Evolutionary conservation across 2,113 vertebrate genomes (phyloP), one percentile per base, ranked within the genome.

Genomic region (Microcebus griseorufus): DNA sequence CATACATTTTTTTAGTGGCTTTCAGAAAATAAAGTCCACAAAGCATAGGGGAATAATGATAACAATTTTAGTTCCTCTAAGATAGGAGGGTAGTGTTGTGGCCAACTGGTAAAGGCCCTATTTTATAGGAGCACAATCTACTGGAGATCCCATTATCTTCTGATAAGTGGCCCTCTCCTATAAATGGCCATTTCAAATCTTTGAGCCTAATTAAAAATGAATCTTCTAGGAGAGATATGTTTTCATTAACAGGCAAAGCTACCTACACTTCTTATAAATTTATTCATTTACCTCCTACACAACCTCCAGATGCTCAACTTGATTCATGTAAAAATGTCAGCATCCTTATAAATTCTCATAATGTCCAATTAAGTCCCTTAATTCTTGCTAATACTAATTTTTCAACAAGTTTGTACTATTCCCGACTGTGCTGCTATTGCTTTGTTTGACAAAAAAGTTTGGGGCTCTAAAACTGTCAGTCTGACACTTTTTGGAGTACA

Each of bases 171-270:
- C 17, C 17, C 62, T 88, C 9, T 81, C 37, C 8, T 42, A 65
- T 23, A 32, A 76, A 80, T 51, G 34, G 17, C 20, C 32, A 87
- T 69, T 85, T 78, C 60, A 94, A 86, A 95, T 84, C 62, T 89
- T 88, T 80, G 34, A 51, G 34, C 65, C 72, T 53, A 83, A 89
- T 87, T 89, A 51, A 95, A 96, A 95, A 73, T 17, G 37, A 69
- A 69, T 90, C 9, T 94, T 85, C 18, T 62, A 45, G n/a, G 20
- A 90, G 5, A 17, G 76, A 62, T 65, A 62, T 65, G 85, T 88
- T 55, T 64, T 23, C 51, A 23, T 72, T 87, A n/a, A 72, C 10
- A 6, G 55, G 29, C 9, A 81, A 94, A 88, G 14, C 25, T 90
- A 53, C 20, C 75, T 91, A 4, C 6, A 79, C 14, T 82, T 76